A percentile compares a stretch with the other conserved stretches of the same genome.
Conservation (phyloP, 2,888 invertebrate species). For the Malthinus seriepunctatus region DNA sequence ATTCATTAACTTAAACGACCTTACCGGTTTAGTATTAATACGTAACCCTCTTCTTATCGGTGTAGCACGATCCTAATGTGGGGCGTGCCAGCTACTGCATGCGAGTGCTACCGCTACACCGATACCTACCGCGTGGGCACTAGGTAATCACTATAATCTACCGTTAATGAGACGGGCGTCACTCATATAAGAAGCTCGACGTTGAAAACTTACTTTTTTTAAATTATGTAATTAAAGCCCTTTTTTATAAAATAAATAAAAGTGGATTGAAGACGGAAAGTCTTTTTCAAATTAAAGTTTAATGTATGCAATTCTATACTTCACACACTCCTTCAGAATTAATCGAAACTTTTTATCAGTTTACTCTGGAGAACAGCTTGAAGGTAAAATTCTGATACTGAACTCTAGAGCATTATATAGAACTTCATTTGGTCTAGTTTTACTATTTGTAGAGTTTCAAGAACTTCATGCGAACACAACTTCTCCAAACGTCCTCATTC, state of each 20-base stretch:
- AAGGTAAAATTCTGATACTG: too few species aligned
- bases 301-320: too few species aligned
- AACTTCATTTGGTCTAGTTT: too few species aligned
- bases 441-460: too few species aligned
- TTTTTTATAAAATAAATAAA: not conserved
- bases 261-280: too few species aligned
- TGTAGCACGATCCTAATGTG: slow-evolving; percentile 40
- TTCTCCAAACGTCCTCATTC: too few species aligned
- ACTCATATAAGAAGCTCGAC: slow-evolving; percentile 41
- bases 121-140: slow-evolving; percentile 44
- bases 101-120: slow-evolving; percentile 33
- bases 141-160: slow-evolving; percentile 48
- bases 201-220: slow-evolving; percentile 30
- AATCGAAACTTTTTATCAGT: not conserved
- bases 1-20: not conserved
- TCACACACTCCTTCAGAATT: not conserved
- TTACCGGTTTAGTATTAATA: slow-evolving; percentile 14
- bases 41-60: slow-evolving; percentile 32
- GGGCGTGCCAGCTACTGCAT: slow-evolving; percentile 41
- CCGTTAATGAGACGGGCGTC: slow-evolving; percentile 47
- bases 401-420: too few species aligned
- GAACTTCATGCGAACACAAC: too few species aligned
- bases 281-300: too few species aligned
- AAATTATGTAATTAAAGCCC: slow-evolving; percentile 1
- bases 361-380: not conserved